phyloP scores from a whole-genome alignment of 1,140 invertebrate genomes.

The Drosophila pseudoananassae region DNA sequence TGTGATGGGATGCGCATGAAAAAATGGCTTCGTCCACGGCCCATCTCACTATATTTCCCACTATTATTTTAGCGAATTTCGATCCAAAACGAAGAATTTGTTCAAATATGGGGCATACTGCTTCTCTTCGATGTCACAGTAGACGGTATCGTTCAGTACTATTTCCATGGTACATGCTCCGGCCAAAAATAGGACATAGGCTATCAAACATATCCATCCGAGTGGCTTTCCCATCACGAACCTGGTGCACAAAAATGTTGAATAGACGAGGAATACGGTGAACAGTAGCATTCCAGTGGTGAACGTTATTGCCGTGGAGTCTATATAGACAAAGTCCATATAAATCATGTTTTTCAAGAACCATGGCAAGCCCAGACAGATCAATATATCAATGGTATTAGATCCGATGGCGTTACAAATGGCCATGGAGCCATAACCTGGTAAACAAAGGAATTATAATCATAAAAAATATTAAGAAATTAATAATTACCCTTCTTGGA shows the following conservation, averaged over 20 bases:
- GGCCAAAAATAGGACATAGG: slow-evolving; percentile 90
- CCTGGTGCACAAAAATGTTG: slow-evolving; percentile 83
- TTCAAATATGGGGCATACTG: slow-evolving; percentile 1
- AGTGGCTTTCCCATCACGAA: slow-evolving; percentile 88
- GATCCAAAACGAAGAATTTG: neutral
- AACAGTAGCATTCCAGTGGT: slow-evolving; percentile 90
- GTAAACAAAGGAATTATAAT: neutral
- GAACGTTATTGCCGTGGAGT: slow-evolving; percentile 90
- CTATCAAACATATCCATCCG: slow-evolving; percentile 89
- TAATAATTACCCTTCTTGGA: slow-evolving; percentile 87
- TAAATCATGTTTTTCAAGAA: slow-evolving; percentile 89
- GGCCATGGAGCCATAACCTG: slow-evolving; percentile 91
- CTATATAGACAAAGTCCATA: slow-evolving; percentile 85
- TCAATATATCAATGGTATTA: slow-evolving; percentile 93
- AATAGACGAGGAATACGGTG: slow-evolving; percentile 89
- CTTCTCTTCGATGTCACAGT: slow-evolving; percentile 84
- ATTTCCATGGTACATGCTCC: slow-evolving; percentile 91
- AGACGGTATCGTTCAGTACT: slow-evolving; percentile 88
- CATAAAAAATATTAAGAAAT: neutral
- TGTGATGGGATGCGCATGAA: slow-evolving; percentile 1
- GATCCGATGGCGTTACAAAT: slow-evolving; percentile 94
- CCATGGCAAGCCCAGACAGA: slow-evolving; percentile 93
- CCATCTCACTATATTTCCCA: slow-evolving; percentile 3
- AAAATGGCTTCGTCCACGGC: neutral
- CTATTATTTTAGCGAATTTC: neutral